Evolutionary conservation across 2,797 vertebrate genomes (phyloP), one percentile per base, ranked within the genome.

Genomic region (Coranthus polyacanthus): DNA sequence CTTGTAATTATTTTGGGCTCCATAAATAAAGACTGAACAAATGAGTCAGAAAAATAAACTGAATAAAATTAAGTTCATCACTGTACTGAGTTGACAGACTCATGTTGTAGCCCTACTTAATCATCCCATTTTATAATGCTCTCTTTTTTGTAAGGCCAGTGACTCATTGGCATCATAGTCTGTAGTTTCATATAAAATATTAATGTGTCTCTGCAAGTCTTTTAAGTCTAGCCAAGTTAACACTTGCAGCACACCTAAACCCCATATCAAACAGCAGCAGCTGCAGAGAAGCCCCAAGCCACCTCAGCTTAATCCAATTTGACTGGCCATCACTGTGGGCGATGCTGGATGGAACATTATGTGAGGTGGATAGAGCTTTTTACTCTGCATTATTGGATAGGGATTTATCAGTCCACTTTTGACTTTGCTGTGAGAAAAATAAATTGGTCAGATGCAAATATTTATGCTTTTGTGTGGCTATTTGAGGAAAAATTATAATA

Each of bases 291-390:
- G 90, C 92, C 93, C 87, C 82, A 60, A 93, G 93, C 90, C 90
- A 92, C 88, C 84, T 88, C 92, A 86, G 87, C 88, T 85, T 94
- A 94, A 94, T 94, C 92, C 92, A 94, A 94, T 94, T 94, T 92
- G 90, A 94, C 88, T 91, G 92, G 92, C 92, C 92, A 93, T 94
- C 90, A 92, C 91, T 93, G 90, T 89, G 84, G 91, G 92, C 87
- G 78, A 91, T 88, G 88, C 90, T 91, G 89, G 87, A 90, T 91
- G 83, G 83, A 90, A 88, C 87, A 89, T 90, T 88, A 87, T 93
- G 89, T 83, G 82, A 88, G 86, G 84, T 87, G 90, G 88, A 91
- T 88, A 61, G 89, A 91, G 87, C 87, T 81, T 91, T 92, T 91
- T 89, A 83, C 86, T 87, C 85, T 74, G 81, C 88, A 85, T 93